These are phyloP conservation scores for Spheniscus humboldti DNA, from an alignment of 2,797 vertebrate species.

Conservation along the genomic window DNA sequence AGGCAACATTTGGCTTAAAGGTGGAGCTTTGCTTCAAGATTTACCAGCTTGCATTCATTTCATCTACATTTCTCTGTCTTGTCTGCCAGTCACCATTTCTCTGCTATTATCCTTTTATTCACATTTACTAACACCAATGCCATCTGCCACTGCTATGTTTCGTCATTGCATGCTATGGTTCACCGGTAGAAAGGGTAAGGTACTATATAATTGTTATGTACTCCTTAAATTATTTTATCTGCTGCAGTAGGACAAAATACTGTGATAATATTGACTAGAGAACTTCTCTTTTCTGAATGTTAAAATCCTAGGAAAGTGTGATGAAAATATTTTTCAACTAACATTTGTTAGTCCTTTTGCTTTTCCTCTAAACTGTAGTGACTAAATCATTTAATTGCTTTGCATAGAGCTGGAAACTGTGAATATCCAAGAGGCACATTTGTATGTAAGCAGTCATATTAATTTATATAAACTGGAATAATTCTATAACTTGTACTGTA, in stretches of 20 bases:
- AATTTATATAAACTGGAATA: not conserved
- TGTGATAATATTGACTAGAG: not conserved
- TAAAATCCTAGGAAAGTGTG: not conserved
- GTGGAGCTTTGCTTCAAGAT: slow-evolving; percentile 77
- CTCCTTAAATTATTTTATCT: slow-evolving; percentile 24
- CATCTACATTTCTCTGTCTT: slow-evolving; percentile 81
- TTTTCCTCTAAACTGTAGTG: not conserved
- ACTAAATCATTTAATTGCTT: slow-evolving; percentile 15
- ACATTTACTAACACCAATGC: slow-evolving; percentile 87
- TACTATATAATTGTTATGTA: slow-evolving; percentile 66
- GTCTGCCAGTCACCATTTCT: slow-evolving; percentile 73
- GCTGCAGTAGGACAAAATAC: not conserved
- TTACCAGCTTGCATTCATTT: slow-evolving; percentile 82
- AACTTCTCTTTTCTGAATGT: not conserved
- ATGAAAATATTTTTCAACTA: slow-evolving; percentile 27
- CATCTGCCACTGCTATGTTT: slow-evolving; percentile 97
- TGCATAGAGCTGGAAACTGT: not conserved
- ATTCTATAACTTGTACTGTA: not conserved
- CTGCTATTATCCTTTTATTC: slow-evolving; percentile 74
- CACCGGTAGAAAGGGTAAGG: slow-evolving; percentile 98
- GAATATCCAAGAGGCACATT: not conserved
- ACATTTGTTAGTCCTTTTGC: slow-evolving; percentile 20
- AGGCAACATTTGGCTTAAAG: slow-evolving; percentile 72
- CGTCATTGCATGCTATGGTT: slow-evolving; percentile 99
- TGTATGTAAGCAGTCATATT: not conserved